Percentiles rank a stretch among this genome's conserved stretches.
Conservation (phyloP, 2,797 vertebrate species). For the Lates japonicus region DNA sequence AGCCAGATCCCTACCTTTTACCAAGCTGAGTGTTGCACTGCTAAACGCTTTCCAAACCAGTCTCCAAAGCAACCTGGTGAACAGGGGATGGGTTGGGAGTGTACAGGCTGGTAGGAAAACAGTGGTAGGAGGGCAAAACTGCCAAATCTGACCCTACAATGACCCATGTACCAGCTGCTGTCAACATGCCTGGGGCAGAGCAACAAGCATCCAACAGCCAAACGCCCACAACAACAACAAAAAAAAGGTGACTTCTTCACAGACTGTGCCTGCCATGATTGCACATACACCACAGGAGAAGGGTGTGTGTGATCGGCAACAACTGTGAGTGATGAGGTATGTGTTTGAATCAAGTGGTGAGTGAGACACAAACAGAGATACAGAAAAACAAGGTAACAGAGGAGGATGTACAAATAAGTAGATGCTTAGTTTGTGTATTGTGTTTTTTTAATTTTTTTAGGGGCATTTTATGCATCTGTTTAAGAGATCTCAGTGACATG, state of each 20-base stretch:
- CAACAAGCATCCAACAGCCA: conserved; percentile 9
- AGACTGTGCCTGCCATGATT: background rate
- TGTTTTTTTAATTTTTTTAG: no score
- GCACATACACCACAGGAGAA: background rate
- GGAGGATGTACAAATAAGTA: background rate
- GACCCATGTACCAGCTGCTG: conserved; percentile 54
- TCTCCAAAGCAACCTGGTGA: conserved; percentile 51
- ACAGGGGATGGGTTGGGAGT: background rate
- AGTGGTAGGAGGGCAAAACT: conserved; percentile 26
- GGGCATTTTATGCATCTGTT: background rate
- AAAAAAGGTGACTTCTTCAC: background rate
- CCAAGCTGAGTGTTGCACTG: background rate
- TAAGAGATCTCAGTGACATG: background rate
- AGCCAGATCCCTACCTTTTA: background rate
- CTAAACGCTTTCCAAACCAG: conserved; percentile 24
- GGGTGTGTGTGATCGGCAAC: background rate
- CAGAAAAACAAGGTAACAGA: background rate
- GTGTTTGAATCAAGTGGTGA: background rate
- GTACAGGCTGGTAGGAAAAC: background rate
- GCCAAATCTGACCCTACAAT: conserved; percentile 39
- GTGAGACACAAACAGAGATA: background rate
- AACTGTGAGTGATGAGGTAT: background rate
- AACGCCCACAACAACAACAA: conserved; percentile 17
- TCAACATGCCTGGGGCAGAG: conserved; percentile 32
- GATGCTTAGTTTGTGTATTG: no score